Conservation (phyloP, 1,140 invertebrate genomes). For the Chymomyza costata region DNA sequence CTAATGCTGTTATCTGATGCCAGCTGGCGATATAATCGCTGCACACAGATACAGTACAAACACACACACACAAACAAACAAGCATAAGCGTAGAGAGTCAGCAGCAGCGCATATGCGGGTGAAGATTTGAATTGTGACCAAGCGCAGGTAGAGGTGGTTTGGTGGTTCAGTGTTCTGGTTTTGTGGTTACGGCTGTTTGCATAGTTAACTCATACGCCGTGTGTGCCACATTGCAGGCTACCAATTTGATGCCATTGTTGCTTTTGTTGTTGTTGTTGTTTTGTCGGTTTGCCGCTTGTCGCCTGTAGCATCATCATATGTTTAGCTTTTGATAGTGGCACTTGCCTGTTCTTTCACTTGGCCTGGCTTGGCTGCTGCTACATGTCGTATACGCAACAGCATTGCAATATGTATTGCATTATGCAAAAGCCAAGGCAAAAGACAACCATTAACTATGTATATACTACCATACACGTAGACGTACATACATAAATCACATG, state of each 20-base stretch:
- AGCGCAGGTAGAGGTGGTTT: background rate
- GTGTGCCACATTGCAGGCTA: constrained; percentile 15
- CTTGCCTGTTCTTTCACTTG: no score
- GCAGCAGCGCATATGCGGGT: background rate
- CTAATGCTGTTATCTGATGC: no score
- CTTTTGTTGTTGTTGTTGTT: background rate
- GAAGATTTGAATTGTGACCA: no score
- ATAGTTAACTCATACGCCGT: constrained; percentile 33
- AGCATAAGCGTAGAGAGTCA: background rate
- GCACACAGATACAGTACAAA: constrained; percentile 1
- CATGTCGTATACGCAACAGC: no score
- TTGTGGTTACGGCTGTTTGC: constrained; percentile 14
- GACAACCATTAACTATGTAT: no score
- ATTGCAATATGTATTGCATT: no score
- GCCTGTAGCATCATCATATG: constrained; percentile 19
- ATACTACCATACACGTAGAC: no score
- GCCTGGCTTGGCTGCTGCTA: no score
- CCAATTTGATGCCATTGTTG: constrained; percentile 6
- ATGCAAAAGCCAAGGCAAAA: no score
- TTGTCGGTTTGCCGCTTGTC: constrained; percentile 8
- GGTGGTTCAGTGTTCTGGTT: constrained; percentile 4
- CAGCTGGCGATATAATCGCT: constrained; percentile 6
- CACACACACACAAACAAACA: constrained; percentile 2
- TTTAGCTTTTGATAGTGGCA: constrained; percentile 26
- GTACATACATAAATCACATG: constrained; percentile 39